phyloP scores from a whole-genome alignment of 2,113 vertebrate species.

The Tympanuchus pallidicinctus region DNA sequence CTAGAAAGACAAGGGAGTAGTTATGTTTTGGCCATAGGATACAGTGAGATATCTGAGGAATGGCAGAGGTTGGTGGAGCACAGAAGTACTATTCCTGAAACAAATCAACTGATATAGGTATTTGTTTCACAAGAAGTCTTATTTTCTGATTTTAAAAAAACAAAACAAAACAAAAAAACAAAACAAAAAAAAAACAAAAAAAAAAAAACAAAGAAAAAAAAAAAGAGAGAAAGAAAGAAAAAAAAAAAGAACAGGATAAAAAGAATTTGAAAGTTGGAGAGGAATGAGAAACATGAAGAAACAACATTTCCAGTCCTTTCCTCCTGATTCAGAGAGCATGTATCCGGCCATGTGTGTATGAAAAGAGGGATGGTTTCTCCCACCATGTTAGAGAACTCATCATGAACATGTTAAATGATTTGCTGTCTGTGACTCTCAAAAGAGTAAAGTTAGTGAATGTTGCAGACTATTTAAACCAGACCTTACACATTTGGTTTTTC shows the following conservation, averaged over 20 bases:
- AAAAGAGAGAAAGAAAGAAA: background rate
- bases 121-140: background rate
- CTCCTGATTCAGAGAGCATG: fast-evolving
- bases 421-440: background rate
- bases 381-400: background rate
- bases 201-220: background rate
- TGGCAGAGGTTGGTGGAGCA: background rate
- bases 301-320: background rate
- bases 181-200: background rate
- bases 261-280: background rate
- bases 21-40: background rate
- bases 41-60: background rate
- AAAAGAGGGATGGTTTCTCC: background rate
- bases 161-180: too few relatives aligned
- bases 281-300: background rate
- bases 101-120: background rate
- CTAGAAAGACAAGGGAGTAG: background rate
- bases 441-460: background rate
- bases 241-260: background rate
- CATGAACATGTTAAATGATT: background rate
- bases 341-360: background rate
- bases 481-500: background rate
- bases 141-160: background rate
- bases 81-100: background rate
- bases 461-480: background rate